Evolutionary conservation across 1,140 invertebrate species (phyloP), one percentile per base, ranked within the genome.

Genomic region (Drosophila sp.): DNA sequence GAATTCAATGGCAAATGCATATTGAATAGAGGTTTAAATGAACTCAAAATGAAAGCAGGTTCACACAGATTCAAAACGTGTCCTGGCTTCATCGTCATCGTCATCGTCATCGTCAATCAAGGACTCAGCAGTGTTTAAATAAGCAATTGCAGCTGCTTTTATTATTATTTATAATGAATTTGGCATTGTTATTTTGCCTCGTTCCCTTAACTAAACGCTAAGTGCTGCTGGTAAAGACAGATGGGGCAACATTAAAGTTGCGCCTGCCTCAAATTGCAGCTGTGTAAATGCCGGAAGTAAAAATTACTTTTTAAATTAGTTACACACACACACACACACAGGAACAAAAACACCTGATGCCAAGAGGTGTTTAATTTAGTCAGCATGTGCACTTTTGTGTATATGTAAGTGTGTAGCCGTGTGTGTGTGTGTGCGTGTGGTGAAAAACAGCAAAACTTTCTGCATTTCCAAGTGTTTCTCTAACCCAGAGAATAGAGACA

Each of bases 221-320:
- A 38, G 35, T 38, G 40, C 30, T 25, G 23, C 4, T 27, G 7
- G 40, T 17, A 17, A 17, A 7, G 29, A 32, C 6, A 33, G 63
- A 6, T 35, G 50, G 11, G 41, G 30, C 6, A 3, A 10, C 29
- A 32, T 55, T 17, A 50, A 41, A 29, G 29, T 67, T 30, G 54
- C 58, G 71, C 63, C 44, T 66, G 60, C 8, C 66, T 77, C 66
- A 80, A 69, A 58, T 23, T 87, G 72, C 84, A 87, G 84, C 83
- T 87, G 83, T 83, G 79, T 79, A 87, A 87, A 87, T 83, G 79
- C 83, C 83, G 83, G 83, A 87, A 87, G 83, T 83, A 83, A 83
- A 74, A 87, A 87, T 87, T 87, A 87, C 83, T 87, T 87, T 87
- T 89, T 87, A 87, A 87, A 87, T 87, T 89, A 87, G 83, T 87